phyloP scores from a whole-genome alignment of 1,140 invertebrate species.

The Agraylea sexmaculata region DNA sequence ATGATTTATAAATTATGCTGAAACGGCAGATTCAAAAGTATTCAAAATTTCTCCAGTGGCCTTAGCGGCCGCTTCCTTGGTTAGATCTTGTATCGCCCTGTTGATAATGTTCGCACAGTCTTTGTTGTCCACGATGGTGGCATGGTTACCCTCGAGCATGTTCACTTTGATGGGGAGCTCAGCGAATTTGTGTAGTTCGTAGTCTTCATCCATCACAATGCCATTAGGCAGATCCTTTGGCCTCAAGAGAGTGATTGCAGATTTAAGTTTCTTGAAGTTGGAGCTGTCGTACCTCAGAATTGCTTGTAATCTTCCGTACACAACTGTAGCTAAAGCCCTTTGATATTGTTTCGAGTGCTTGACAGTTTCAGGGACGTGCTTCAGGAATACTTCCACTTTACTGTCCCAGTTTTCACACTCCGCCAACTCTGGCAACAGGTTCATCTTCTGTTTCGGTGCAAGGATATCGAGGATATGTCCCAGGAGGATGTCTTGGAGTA shows the following conservation, averaged over 20 bases:
- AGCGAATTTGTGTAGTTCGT: conserved; percentile 45
- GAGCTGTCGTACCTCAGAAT: conserved; percentile 38
- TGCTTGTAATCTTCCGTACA: conserved; percentile 47
- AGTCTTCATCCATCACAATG: conserved; percentile 45
- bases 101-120: conserved; percentile 52
- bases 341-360: conserved; percentile 40
- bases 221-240: conserved; percentile 41
- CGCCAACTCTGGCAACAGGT: conserved; percentile 38
- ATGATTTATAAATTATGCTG: no score
- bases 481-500: conserved; percentile 43
- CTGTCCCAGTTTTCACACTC: conserved; percentile 42
- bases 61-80: conserved; percentile 17
- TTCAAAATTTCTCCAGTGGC: neutral
- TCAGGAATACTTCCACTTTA: conserved; percentile 30
- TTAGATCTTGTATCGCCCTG: conserved; percentile 24
- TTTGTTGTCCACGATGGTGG: conserved; percentile 52
- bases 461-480: conserved; percentile 39
- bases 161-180: conserved; percentile 39
- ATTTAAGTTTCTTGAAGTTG: conserved; percentile 36
- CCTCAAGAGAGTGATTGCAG: conserved; percentile 49
- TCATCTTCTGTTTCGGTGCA: conserved; percentile 39
- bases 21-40: neutral
- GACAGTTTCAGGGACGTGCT: conserved; percentile 26
- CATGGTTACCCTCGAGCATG: conserved; percentile 57
- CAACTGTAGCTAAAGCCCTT: conserved; percentile 29